Percentiles rank a stretch among this genome's conserved stretches.
These are phyloP conservation scores for Labeo calbasu DNA, from an alignment of 2,797 vertebrate genomes.

Conservation along the genomic window DNA sequence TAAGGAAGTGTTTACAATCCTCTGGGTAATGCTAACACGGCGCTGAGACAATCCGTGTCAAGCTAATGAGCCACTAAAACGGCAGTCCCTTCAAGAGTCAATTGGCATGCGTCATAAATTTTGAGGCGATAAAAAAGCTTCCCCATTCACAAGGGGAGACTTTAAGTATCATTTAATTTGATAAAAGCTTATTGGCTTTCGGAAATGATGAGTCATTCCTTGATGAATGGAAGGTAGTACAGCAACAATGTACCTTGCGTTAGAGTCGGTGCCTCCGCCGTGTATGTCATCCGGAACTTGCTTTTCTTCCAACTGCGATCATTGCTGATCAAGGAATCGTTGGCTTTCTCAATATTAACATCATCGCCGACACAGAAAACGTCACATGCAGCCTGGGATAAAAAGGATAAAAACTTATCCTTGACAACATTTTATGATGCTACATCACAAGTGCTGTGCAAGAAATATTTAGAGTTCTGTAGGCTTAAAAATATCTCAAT, in stretches of 20 bases:
- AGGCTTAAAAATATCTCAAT: not conserved
- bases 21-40: not conserved
- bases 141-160: constrained; percentile 4
- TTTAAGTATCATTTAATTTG: constrained; percentile 30
- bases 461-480: not conserved
- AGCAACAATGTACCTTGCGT: constrained; percentile 82
- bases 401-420: not conserved
- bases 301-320: constrained; percentile 98
- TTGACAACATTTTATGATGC: not conserved
- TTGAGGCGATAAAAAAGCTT: constrained; percentile 27
- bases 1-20: constrained; percentile 35
- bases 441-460: not conserved
- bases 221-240: not conserved
- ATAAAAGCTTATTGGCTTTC: constrained; percentile 39
- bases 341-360: constrained; percentile 97
- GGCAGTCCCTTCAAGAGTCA: constrained; percentile 33
- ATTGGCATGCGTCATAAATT: constrained; percentile 35
- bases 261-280: constrained; percentile 88
- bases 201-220: constrained; percentile 24
- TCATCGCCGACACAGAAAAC: constrained; percentile 98
- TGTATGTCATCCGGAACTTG: constrained; percentile 93
- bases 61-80: constrained; percentile 43
- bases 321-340: constrained; percentile 94
- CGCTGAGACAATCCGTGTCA: not conserved
- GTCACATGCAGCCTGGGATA: constrained; percentile 92